A percentile compares a stretch with the other conserved stretches of the same genome.
Conservation (phyloP, 2,888 invertebrate genomes). For the Parnassius apollo region DNA sequence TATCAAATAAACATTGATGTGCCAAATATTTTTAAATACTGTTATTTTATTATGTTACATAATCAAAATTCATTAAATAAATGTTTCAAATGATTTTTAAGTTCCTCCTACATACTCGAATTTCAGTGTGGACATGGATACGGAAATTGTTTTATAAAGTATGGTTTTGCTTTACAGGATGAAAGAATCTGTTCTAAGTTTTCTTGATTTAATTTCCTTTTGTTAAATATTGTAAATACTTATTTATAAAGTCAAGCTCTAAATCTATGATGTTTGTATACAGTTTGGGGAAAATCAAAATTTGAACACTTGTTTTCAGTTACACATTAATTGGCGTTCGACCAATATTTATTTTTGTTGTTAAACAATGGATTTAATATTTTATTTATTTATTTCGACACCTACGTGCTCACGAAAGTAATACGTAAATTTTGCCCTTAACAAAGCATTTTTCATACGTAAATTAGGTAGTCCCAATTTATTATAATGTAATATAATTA, state of each 20-base stretch:
- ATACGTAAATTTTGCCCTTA: conserved; percentile 72
- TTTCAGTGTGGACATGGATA: conserved; percentile 31
- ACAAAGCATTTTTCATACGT: conserved; percentile 77
- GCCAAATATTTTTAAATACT: conserved; percentile 55
- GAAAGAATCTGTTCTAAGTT: conserved; percentile 68
- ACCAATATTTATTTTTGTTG: conserved; percentile 49
- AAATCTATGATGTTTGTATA: conserved; percentile 29
- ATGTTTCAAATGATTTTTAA: conserved; percentile 39
- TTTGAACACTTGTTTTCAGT: conserved; percentile 60
- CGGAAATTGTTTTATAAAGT: conserved; percentile 33
- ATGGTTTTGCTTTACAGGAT: conserved; percentile 32
- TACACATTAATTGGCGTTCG: conserved; percentile 44
- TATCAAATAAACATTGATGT: conserved; percentile 56
- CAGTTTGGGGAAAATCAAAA: conserved; percentile 43
- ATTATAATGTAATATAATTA: conserved; percentile 76
- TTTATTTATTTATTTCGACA: conserved; percentile 63
- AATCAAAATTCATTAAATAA: conserved; percentile 37
- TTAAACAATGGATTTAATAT: conserved; percentile 49
- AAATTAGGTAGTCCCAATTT: conserved; percentile 79
- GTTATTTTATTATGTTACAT: conserved; percentile 41
- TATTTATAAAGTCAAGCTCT: conserved; percentile 42
- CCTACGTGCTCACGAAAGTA: conserved; percentile 68
- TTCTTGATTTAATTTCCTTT: conserved; percentile 50
- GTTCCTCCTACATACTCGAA: conserved; percentile 45
- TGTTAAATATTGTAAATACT: conserved; percentile 65